phyloP scores from a whole-genome alignment of 2,888 invertebrate genomes.

The Leuctra nigra region DNA sequence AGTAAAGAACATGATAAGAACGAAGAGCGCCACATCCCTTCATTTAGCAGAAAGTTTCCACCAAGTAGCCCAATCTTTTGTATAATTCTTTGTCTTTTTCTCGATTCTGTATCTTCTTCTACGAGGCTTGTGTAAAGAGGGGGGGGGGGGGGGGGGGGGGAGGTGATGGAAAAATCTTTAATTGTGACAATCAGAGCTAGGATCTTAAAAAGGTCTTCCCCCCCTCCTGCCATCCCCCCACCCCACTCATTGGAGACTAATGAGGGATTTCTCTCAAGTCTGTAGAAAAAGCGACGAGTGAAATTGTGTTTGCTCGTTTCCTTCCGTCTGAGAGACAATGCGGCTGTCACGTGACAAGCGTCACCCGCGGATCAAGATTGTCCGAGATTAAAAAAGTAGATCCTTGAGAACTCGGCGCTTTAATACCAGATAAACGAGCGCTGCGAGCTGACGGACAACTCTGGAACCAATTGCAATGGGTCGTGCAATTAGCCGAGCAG shows the following conservation, averaged over 20 bases:
- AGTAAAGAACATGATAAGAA: conserved; percentile 5
- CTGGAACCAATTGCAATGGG: no score
- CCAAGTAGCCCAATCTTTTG: conserved; percentile 9
- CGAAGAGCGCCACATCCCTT: conserved; percentile 15
- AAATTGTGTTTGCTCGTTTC: conserved; percentile 11
- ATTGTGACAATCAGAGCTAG: conserved; percentile 27
- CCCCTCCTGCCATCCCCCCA: conserved; percentile 1
- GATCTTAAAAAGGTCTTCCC: conserved; percentile 17
- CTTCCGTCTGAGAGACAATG: not conserved
- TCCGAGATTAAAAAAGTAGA: conserved; percentile 15
- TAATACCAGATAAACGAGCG: not conserved
- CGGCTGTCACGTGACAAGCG: not conserved
- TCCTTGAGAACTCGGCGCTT: not conserved
- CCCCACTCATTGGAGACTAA: conserved; percentile 24
- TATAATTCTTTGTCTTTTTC: conserved; percentile 10
- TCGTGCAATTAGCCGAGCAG: no score
- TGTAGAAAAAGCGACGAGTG: conserved; percentile 5
- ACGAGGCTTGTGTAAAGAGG: conserved; percentile 3
- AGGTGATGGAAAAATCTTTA: conserved; percentile 28
- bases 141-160: conserved; percentile 12
- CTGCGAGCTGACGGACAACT: not conserved
- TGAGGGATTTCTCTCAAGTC: conserved; percentile 25
- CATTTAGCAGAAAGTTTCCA: conserved; percentile 8
- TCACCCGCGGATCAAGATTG: conserved; percentile 1
- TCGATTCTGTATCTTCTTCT: conserved; percentile 10